Evolutionary conservation across 1,140 invertebrate genomes (phyloP).

Genomic region (Pararge aegeria): DNA sequence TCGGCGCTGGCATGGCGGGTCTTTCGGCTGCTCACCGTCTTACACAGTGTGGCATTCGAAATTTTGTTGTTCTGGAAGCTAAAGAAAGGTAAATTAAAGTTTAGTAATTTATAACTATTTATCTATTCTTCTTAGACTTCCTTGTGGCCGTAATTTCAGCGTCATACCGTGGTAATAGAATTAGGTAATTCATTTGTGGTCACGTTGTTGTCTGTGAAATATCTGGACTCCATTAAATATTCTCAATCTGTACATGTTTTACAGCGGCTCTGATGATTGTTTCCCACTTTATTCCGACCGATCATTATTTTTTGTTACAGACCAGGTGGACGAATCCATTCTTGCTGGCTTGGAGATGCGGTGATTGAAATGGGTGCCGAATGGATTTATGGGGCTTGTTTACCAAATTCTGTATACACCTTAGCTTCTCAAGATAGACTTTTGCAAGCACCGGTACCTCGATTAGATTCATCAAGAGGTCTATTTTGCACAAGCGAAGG

Average conservation of each 20-base stretch:
- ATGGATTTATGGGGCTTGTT: slow-evolving; percentile 82
- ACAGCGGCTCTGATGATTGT: no score
- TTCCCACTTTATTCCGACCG: no score
- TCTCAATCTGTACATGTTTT: no score
- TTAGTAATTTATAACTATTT: not conserved
- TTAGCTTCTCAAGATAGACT: slow-evolving; percentile 84
- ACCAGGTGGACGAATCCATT: slow-evolving; percentile 86
- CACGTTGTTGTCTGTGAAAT: no score
- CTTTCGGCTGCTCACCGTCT: slow-evolving; percentile 87
- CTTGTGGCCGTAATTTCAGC: no score
- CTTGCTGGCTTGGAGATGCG: slow-evolving; percentile 86
- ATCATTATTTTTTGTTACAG: no score
- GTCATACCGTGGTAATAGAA: no score
- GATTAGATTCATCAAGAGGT: slow-evolving; percentile 75
- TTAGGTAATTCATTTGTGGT: no score
- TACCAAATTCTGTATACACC: slow-evolving; percentile 84
- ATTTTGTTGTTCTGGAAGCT: slow-evolving; percentile 86
- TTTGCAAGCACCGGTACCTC: slow-evolving; percentile 76
- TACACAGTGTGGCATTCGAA: slow-evolving; percentile 83
- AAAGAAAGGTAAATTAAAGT: slow-evolving; percentile 81
- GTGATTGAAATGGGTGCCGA: slow-evolving; percentile 87
- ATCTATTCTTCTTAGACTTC: no score
- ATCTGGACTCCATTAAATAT: no score
- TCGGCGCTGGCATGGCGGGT: slow-evolving; percentile 88
- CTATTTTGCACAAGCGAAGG: slow-evolving; percentile 85